These are phyloP conservation scores for Arrhopalites spinosus DNA, from an alignment of 2,888 invertebrate species.

Conservation along the genomic window DNA sequence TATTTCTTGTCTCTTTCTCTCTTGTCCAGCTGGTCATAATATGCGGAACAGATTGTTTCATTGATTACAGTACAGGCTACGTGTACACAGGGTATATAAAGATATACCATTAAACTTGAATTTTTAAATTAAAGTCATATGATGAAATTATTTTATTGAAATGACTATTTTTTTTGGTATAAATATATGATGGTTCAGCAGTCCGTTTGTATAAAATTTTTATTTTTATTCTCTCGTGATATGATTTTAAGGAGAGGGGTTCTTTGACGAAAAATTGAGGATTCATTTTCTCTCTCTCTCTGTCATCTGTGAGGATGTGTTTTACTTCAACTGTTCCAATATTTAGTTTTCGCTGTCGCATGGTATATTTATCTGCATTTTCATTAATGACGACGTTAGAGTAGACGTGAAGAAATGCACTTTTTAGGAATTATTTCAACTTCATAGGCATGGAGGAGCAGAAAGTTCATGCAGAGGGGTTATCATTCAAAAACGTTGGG, in stretches of 20 bases:
- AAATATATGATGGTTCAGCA: no score
- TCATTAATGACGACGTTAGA: neutral
- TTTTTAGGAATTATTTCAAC: no score
- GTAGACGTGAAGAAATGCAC: neutral
- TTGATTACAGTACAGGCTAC: no score
- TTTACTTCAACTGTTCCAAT: neutral
- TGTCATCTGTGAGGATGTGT: neutral
- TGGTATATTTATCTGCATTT: neutral
- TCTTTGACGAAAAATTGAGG: neutral
- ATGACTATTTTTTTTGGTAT: no score
- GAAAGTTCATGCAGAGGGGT: conserved; percentile 11
- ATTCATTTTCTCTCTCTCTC: neutral
- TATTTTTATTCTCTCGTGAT: neutral
- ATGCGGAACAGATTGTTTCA: no score
- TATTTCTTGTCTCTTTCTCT: neutral
- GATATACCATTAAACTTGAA: no score
- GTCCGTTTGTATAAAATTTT: no score
- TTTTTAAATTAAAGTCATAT: no score
- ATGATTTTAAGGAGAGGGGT: neutral
- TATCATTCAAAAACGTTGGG: conserved; percentile 7
- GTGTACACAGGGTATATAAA: no score
- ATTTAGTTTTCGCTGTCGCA: neutral
- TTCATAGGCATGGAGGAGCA: neutral
- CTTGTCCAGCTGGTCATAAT: no score
- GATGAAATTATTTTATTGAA: no score